Evolutionary conservation across 1,140 invertebrate species (phyloP).

Genomic region (Drosophila ambigua): DNA sequence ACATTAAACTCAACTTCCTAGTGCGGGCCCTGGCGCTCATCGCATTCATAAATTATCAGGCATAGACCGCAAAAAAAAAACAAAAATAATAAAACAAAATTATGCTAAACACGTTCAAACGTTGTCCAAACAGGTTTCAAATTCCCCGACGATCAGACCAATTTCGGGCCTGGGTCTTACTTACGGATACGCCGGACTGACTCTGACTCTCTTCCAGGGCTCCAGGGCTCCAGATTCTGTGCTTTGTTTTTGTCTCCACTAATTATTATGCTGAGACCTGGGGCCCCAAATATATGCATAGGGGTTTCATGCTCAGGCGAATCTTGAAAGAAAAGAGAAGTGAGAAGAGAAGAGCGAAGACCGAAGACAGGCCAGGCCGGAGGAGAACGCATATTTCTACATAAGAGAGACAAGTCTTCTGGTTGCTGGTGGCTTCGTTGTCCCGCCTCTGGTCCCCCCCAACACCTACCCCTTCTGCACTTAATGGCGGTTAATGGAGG

Average conservation of each 20-base stretch:
- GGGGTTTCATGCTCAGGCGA: constrained; percentile 68
- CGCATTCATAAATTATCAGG: constrained; percentile 77
- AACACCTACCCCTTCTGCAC: background rate
- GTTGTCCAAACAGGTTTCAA: constrained; percentile 76
- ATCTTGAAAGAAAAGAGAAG: constrained; percentile 50
- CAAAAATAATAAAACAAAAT: constrained; percentile 43
- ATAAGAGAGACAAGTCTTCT: constrained; percentile 58
- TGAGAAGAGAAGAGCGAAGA: constrained; percentile 18
- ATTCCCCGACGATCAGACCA: constrained; percentile 74
- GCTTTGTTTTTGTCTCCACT: constrained; percentile 59
- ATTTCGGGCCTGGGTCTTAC: constrained; percentile 42
- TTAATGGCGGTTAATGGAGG: constrained; percentile 81
- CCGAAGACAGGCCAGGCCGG: constrained; percentile 4
- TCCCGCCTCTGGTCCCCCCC: background rate
- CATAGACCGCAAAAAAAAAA: constrained; percentile 33
- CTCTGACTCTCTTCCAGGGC: background rate
- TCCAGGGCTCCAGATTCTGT: constrained; percentile 32
- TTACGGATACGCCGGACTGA: constrained; percentile 39
- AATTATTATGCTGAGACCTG: constrained; percentile 74
- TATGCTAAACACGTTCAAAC: constrained; percentile 77
- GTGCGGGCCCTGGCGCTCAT: constrained; percentile 72
- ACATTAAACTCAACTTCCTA: constrained; percentile 76
- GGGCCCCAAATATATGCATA: constrained; percentile 29
- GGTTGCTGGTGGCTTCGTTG: constrained; percentile 6
- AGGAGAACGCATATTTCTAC: constrained; percentile 55